Evolutionary conservation across 92 coral and sea anemone genomes (phyloP), one percentile per base, ranked within the genome.

Genomic region (Virgularia gustaviana): DNA sequence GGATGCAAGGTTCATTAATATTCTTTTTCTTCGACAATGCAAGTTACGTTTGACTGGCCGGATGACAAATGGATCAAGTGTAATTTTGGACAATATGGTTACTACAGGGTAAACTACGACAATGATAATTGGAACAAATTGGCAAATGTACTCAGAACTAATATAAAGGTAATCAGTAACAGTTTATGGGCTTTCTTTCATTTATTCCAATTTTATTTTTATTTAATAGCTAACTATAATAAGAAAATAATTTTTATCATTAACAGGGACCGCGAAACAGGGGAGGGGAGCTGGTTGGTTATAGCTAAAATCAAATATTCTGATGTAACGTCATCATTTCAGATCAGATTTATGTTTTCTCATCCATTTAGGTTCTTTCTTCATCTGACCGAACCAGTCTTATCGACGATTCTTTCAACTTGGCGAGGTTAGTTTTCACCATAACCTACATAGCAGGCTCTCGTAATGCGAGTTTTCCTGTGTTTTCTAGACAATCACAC

Each of bases 31-130:
- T n/a, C n/a, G n/a, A n/a, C n/a, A n/a, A n/a, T n/a, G n/a, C n/a
- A n/a, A 92, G 98, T 74, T 19, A 83, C 81, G 77, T 75, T 89
- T 35, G 59, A 74, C 0, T 84, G 88, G 88, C 90, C 90, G 10
- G 75, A 59, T 15, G 59, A 30, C 9, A 56, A 70, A 32, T 92
- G 98, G 98, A 86, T 92, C 67, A 92, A 92, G 79, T 96, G 87
- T 4, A 92, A 92, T 65, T 75, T 81, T 57, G 64, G 71, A 30
- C 95, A 90, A 65, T 58, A 72, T 24, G 98, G 98, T 4, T 92
- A 76, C 76, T 92, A 92, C 83, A 81, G 98, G 58, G 98, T 92
- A 32, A 79, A 89, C 45, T 92, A 92, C 62, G 92, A 92, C 0
- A 72, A 77, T 4, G 80, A 64, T 11, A 89, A 89, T 71, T 92